phyloP scores from a whole-genome alignment of 2,797 vertebrate species.

The Aldrovandia affinis region DNA sequence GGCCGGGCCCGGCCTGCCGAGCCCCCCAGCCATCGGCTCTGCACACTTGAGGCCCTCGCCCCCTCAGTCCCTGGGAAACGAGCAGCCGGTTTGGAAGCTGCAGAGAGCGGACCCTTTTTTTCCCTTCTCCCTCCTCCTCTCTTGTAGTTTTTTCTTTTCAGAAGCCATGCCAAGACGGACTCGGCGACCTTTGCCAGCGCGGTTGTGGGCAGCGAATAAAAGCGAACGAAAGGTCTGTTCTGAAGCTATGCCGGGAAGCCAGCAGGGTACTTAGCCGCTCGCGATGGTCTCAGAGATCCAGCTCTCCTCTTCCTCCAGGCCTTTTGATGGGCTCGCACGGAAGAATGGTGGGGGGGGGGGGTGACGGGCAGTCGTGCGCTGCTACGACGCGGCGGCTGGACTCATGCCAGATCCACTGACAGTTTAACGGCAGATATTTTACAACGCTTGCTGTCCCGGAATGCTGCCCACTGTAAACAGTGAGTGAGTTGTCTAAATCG shows the following conservation, averaged over 20 bases:
- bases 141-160: constrained; percentile 12
- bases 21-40: constrained; percentile 18
- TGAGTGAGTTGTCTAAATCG: background rate
- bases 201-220: constrained; percentile 34
- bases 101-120: constrained; percentile 29
- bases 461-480: constrained; percentile 5
- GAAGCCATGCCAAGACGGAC: constrained; percentile 37
- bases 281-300: constrained; percentile 1
- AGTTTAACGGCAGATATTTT: constrained; percentile 25
- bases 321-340: background rate
- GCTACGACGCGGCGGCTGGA: constrained; percentile 9
- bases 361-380: background rate
- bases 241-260: constrained; percentile 33
- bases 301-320: background rate
- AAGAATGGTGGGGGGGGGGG: background rate
- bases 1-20: constrained; percentile 22
- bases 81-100: constrained; percentile 30
- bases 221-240: constrained; percentile 11
- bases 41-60: constrained; percentile 18
- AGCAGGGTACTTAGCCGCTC: constrained; percentile 20
- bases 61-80: constrained; percentile 32
- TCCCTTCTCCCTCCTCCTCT: background rate
- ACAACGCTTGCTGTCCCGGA: background rate
- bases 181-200: constrained; percentile 28
- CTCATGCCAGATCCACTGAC: constrained; percentile 8